Conservation (phyloP, 2,888 invertebrate genomes). For the Agapostemon virescens region DNA sequence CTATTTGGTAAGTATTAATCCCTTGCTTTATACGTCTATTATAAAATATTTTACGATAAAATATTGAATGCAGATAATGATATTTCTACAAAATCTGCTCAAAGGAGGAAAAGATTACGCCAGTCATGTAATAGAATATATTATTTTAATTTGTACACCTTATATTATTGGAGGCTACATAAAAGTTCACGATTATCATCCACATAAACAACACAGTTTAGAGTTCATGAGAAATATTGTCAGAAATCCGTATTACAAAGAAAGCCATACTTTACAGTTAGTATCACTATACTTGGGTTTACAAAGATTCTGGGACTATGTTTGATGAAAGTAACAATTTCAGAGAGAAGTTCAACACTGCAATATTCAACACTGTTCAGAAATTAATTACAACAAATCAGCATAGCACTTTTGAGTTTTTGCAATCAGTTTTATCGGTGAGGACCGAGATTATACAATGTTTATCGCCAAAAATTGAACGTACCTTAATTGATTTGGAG, state of each 20-base stretch:
- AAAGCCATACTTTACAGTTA: slow-evolving; percentile 68
- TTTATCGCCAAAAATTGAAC: slow-evolving; percentile 68
- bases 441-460: slow-evolving; percentile 63
- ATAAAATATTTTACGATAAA: neutral
- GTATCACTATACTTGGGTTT: slow-evolving; percentile 26
- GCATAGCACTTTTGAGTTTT: slow-evolving; percentile 70
- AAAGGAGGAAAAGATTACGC: slow-evolving; percentile 67
- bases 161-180: slow-evolving; percentile 73
- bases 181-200: slow-evolving; percentile 75
- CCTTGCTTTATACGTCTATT: neutral
- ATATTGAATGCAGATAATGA: slow-evolving; percentile 70
- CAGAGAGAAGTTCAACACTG: slow-evolving; percentile 70
- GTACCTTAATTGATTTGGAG: slow-evolving; percentile 69
- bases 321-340: slow-evolving; percentile 50
- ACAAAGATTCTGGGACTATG: neutral
- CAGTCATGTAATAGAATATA: slow-evolving; percentile 66
- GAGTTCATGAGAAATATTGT: slow-evolving; percentile 71
- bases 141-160: slow-evolving; percentile 69
- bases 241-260: slow-evolving; percentile 69
- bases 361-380: slow-evolving; percentile 60
- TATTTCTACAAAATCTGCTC: slow-evolving; percentile 71
- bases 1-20: slow-evolving; percentile 70
- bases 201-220: slow-evolving; percentile 73
- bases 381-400: slow-evolving; percentile 67
- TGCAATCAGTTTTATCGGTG: slow-evolving; percentile 65